phyloP scores from a whole-genome alignment of 1,140 invertebrate genomes.

The Pseudomyrmex sp. region DNA sequence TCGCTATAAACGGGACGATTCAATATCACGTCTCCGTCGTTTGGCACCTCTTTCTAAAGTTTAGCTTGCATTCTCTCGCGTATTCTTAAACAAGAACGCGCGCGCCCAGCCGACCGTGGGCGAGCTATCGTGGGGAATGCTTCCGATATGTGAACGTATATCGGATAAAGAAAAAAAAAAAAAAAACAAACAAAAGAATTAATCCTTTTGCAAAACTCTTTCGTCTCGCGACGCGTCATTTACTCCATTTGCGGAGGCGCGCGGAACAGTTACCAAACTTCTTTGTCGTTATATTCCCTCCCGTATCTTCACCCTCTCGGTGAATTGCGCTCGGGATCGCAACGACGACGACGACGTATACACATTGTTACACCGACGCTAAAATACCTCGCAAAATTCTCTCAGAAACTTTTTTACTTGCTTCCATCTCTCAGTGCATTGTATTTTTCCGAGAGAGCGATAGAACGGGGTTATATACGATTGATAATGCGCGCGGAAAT shows the following conservation, averaged over 20 bases:
- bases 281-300: background rate
- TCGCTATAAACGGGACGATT: constrained; percentile 23
- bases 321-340: background rate
- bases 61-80: constrained; percentile 8
- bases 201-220: constrained; percentile 16
- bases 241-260: background rate
- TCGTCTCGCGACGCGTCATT: background rate
- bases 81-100: constrained; percentile 31
- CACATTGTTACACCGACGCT: background rate
- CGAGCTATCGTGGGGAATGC: background rate
- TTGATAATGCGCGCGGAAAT: too few relatives aligned
- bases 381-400: background rate
- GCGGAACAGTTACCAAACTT: constrained; percentile 14
- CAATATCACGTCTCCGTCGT: constrained; percentile 11
- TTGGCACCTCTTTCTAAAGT: background rate
- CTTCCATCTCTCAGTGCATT: background rate
- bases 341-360: background rate
- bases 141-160: constrained; percentile 31
- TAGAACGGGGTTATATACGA: background rate
- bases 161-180: background rate
- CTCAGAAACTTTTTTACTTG: constrained; percentile 30
- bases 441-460: background rate
- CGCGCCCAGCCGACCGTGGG: background rate
- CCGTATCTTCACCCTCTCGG: background rate
- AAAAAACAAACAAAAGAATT: background rate